phyloP scores from a whole-genome alignment of 1,140 invertebrate genomes.

The Lutraria rhynchaena region DNA sequence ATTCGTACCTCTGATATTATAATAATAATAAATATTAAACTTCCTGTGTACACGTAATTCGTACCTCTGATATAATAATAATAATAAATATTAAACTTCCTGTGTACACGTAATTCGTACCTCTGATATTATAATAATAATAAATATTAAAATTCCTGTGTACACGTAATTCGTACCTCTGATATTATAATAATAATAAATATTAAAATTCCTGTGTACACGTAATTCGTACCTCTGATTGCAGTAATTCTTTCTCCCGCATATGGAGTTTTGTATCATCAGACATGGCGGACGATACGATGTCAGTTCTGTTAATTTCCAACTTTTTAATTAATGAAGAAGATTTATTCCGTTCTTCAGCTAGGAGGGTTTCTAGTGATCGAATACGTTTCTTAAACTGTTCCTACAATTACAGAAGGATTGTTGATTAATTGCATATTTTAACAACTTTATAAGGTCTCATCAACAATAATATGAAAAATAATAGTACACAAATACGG shows the following conservation, averaged over 20 bases:
- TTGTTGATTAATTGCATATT: background rate
- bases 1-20: no score
- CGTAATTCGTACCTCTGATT: conserved; percentile 68
- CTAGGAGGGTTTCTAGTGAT: conserved; percentile 77
- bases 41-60: no score
- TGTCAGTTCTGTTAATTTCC: conserved; percentile 67
- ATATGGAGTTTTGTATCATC: conserved; percentile 77
- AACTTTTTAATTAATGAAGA: conserved; percentile 74
- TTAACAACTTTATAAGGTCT: background rate
- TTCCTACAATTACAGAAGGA: conserved; percentile 58
- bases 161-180: no score
- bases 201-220: no score
- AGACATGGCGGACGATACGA: conserved; percentile 71
- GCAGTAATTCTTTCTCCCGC: conserved; percentile 76
- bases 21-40: no score
- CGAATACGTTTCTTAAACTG: conserved; percentile 78
- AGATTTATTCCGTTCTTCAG: conserved; percentile 79
- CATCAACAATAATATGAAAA: background rate
- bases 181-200: no score
- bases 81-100: no score
- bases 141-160: no score
- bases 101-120: no score
- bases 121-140: no score
- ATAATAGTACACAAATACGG: background rate
- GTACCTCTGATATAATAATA: no score